phyloP scores from a whole-genome alignment of 2,797 vertebrate species.

The Syndactyla subalaris region DNA sequence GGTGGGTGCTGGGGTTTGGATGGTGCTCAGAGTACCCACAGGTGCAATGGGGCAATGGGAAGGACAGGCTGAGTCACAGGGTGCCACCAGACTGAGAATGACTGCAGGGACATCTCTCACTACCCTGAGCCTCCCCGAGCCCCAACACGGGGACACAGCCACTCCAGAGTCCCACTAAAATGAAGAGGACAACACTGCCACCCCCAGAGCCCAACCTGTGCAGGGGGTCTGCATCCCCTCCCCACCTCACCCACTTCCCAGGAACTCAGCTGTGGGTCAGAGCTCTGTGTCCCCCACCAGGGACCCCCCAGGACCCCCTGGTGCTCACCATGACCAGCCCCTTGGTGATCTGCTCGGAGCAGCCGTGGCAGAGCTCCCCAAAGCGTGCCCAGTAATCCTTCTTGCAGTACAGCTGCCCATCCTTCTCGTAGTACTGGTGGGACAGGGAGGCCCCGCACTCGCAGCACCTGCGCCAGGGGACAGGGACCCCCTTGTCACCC shows the following conservation, averaged over 20 bases:
- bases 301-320: fast-evolving
- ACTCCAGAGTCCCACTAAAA: not conserved
- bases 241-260: not conserved
- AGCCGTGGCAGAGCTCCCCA: constrained; percentile 95
- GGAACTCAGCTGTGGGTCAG: not conserved
- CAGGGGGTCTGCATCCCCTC: not conserved
- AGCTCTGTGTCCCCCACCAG: fast-evolving
- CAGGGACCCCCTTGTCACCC: not conserved
- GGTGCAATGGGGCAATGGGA: not conserved
- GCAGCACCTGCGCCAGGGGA: constrained; percentile 82
- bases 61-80: fast-evolving
- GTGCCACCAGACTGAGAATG: not conserved
- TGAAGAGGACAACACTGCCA: fast-evolving
- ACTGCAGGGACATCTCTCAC: not conserved
- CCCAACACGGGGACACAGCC: fast-evolving
- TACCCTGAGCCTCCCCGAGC: not conserved
- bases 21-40: not conserved
- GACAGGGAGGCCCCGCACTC: constrained; percentile 91
- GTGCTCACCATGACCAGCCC: constrained; percentile 95
- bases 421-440: constrained; percentile 98
- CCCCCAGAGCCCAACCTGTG: not conserved
- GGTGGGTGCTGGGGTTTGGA: fast-evolving
- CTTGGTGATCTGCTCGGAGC: constrained; percentile 93
- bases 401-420: constrained; percentile 95
- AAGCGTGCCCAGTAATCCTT: constrained; percentile 96